Evolutionary conservation across 2,113 vertebrate genomes (phyloP).

Genomic region (Caranx melampygus): DNA sequence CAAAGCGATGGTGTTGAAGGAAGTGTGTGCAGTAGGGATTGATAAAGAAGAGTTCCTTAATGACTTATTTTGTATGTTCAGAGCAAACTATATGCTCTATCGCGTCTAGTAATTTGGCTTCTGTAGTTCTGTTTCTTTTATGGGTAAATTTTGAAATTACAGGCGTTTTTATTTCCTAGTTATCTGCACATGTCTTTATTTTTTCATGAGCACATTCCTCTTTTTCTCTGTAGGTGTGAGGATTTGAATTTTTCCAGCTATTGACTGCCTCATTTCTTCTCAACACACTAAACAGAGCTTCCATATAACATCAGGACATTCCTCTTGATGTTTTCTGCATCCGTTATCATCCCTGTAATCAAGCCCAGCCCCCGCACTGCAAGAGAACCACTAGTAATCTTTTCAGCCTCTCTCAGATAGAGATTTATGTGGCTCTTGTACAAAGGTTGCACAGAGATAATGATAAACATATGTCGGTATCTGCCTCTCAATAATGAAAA

Average conservation of each 20-base stretch:
- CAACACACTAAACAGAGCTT: conserved; percentile 1
- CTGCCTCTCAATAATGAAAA: conserved; percentile 12
- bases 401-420: conserved; percentile 33
- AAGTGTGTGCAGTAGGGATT: conserved; percentile 24
- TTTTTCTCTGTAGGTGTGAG: background rate
- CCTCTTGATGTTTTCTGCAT: conserved; percentile 32
- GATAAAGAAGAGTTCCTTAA: conserved; percentile 39
- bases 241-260: background rate
- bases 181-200: background rate
- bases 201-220: background rate
- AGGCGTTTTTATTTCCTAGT: background rate
- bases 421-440: conserved; percentile 47
- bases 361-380: background rate
- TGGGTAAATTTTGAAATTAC: conserved; percentile 18
- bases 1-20: conserved; percentile 36
- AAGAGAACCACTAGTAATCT: conserved; percentile 34
- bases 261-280: conserved; percentile 12
- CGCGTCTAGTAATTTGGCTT: background rate
- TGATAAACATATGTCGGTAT: conserved; percentile 44
- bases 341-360: conserved; percentile 38
- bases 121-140: conserved; percentile 7
- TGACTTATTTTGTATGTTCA: conserved; percentile 39
- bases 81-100: background rate
- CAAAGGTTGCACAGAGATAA: conserved; percentile 31
- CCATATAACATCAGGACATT: conserved; percentile 14